These are phyloP conservation scores for Himantopus leucocephalus DNA, from an alignment of 2,113 vertebrate genomes.

Conservation along the genomic window DNA sequence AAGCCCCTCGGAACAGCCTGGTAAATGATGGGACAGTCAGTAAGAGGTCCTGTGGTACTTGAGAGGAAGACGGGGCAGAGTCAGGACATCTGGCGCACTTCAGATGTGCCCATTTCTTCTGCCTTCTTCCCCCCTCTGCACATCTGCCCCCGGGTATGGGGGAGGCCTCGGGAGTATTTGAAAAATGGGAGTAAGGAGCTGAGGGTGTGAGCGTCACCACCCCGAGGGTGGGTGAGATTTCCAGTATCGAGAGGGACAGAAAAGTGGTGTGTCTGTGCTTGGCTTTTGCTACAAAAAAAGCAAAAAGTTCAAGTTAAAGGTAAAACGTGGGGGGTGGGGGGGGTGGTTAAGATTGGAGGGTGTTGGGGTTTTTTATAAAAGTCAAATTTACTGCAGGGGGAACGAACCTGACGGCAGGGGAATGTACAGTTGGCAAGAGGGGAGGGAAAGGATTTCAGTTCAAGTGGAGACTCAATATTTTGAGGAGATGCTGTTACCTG, in stretches of 20 bases:
- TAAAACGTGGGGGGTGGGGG: background rate
- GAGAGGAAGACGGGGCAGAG: background rate
- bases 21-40: background rate
- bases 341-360: background rate
- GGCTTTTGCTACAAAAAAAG: background rate
- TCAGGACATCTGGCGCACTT: rapidly evolving
- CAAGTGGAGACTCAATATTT: background rate
- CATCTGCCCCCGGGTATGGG: rapidly evolving
- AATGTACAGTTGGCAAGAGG: background rate
- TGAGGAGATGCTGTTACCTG: background rate
- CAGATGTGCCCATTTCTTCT: background rate
- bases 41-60: rapidly evolving
- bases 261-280: background rate
- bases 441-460: background rate
- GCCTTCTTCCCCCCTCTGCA: background rate
- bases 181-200: background rate
- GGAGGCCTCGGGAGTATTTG: background rate
- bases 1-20: background rate
- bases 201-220: background rate
- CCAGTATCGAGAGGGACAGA: rapidly evolving
- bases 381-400: background rate
- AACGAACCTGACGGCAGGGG: background rate
- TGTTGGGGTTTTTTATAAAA: background rate
- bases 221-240: rapidly evolving
- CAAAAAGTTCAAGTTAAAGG: background rate